Percentiles rank a stretch among this genome's conserved stretches.
Evolutionary conservation across 2,797 vertebrate genomes (phyloP).

Genomic region (Semotilus atromaculatus): DNA sequence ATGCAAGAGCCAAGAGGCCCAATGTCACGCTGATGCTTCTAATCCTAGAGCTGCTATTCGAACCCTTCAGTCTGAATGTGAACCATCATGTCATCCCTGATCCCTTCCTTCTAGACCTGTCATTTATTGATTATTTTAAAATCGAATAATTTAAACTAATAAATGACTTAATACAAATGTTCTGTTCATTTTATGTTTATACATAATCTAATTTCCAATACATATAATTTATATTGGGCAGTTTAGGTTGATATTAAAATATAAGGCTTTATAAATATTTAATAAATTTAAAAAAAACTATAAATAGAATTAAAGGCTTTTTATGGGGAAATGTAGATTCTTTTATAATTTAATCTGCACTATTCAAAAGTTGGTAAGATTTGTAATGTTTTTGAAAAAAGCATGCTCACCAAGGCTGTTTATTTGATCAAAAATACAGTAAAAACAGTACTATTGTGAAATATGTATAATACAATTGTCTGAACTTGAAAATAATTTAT

Average conservation of each 20-base stretch:
- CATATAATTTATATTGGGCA: not conserved
- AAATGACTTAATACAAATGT: slow-evolving; percentile 57
- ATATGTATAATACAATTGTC: not conserved
- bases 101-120: slow-evolving; percentile 50
- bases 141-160: slow-evolving; percentile 64
- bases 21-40: slow-evolving; percentile 73
- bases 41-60: slow-evolving; percentile 31
- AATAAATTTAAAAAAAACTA: too few relatives aligned
- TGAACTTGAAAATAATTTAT: not conserved
- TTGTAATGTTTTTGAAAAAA: not conserved
- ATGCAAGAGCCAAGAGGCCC: slow-evolving; percentile 82
- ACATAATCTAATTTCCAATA: not conserved
- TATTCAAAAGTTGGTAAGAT: not conserved
- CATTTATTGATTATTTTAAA: slow-evolving; percentile 51
- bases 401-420: not conserved
- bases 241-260: not conserved
- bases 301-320: too few relatives aligned
- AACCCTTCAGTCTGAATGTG: slow-evolving; percentile 40
- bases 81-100: slow-evolving; percentile 51
- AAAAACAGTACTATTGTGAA: not conserved
- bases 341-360: not conserved
- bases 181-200: not conserved
- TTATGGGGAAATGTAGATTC: not conserved
- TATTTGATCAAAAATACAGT: not conserved
- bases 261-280: not conserved